Percentiles rank a stretch among this genome's conserved stretches.
phyloP scores from a whole-genome alignment of 2,797 vertebrate species.

The Varecia variegata region DNA sequence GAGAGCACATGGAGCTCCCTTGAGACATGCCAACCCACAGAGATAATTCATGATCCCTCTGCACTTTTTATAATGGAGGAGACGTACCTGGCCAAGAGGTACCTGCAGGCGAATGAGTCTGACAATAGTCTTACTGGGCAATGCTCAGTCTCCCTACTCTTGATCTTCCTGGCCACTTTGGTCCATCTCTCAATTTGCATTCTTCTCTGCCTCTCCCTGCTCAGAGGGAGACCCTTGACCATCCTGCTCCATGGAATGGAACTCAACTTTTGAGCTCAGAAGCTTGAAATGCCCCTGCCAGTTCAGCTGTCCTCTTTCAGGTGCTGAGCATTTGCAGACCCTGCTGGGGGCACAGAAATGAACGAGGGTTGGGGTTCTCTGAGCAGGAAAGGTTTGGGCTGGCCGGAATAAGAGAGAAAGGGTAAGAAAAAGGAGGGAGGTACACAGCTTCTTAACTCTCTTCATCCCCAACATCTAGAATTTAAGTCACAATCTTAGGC shows the following conservation, averaged over 20 bases:
- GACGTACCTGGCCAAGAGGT: neutral
- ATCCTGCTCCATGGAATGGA: neutral
- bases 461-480: neutral
- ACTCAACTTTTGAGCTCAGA: neutral
- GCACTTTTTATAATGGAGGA: neutral
- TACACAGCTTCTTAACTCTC: neutral
- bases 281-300: neutral
- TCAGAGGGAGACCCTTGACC: neutral
- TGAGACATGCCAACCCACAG: neutral
- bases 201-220: neutral
- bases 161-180: neutral
- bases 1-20: neutral
- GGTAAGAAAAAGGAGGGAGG: neutral
- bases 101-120: neutral
- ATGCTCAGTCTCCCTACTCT: neutral
- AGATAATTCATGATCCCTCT: neutral
- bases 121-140: neutral
- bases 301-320: neutral
- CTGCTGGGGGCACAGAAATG: neutral
- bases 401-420: neutral
- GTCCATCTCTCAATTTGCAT: neutral
- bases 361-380: neutral
- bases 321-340: neutral
- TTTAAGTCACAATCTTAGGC: neutral
- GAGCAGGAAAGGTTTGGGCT: neutral